Conservation (phyloP, 2,888 invertebrate species). For the Anorthoa munda region DNA sequence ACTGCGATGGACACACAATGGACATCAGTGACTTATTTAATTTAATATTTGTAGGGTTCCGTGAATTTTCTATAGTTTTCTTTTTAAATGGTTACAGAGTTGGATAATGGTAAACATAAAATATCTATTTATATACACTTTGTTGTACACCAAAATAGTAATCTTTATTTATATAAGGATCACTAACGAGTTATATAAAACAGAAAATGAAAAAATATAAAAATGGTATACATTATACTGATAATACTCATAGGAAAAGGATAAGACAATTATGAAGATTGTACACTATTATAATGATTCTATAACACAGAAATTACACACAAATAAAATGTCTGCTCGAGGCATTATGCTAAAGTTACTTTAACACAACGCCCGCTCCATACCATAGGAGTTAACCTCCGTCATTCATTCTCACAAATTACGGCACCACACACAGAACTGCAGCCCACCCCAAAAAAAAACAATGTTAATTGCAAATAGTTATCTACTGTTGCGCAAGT, state of each 20-base stretch:
- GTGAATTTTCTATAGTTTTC: too few relatives aligned
- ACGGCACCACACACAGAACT: constrained; percentile 34
- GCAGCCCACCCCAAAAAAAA: constrained; percentile 25
- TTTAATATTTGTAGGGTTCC: constrained; percentile 27
- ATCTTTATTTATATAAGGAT: too few relatives aligned
- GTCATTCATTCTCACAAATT: neutral
- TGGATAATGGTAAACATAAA: too few relatives aligned
- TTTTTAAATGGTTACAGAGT: too few relatives aligned
- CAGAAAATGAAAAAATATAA: too few relatives aligned
- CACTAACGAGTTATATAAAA: too few relatives aligned
- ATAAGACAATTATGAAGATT: neutral
- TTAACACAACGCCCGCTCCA: neutral
- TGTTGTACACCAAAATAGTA: too few relatives aligned
- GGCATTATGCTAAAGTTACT: neutral
- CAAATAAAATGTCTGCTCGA: neutral
- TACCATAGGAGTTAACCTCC: neutral
- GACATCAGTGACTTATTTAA: constrained; percentile 45
- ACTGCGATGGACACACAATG: constrained; percentile 52
- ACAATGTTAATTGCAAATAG: constrained; percentile 56
- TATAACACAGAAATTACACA: neutral
- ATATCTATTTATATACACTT: too few relatives aligned
- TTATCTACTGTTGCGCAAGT: constrained; percentile 53
- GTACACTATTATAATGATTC: neutral
- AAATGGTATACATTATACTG: too few relatives aligned
- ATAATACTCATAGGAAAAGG: too few relatives aligned